Percentiles rank a stretch among this genome's conserved stretches.
These are phyloP conservation scores for Aleiodes testaceus DNA, from an alignment of 2,888 invertebrate genomes.

Conservation along the genomic window DNA sequence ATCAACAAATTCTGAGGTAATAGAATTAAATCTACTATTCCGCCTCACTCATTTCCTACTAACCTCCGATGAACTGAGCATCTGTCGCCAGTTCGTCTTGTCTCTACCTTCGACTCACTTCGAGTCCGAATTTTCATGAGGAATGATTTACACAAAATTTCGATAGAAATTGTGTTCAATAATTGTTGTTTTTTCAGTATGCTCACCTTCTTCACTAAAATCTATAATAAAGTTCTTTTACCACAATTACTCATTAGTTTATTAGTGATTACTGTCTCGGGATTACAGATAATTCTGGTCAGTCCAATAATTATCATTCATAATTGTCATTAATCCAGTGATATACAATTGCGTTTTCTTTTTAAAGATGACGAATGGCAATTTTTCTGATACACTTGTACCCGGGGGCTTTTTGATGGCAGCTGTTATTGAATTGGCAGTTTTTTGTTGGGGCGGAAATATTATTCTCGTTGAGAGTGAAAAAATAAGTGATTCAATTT, in stretches of 20 bases:
- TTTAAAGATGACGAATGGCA: too few relatives aligned
- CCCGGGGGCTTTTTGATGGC: not conserved
- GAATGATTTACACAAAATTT: too few relatives aligned
- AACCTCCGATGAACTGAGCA: too few relatives aligned
- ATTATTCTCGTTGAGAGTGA: slow-evolving; percentile 4
- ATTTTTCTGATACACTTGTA: not conserved
- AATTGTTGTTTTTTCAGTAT: not conserved
- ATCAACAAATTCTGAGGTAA: slow-evolving; percentile 15
- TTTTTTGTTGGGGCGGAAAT: slow-evolving; percentile 18
- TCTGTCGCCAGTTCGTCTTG: too few relatives aligned
- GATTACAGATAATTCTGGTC: slow-evolving; percentile 10
- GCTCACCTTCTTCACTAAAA: not conserved
- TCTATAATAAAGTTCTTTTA: not conserved
- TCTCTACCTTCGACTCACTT: too few relatives aligned
- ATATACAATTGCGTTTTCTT: too few relatives aligned
- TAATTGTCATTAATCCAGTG: too few relatives aligned
- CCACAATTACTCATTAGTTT: slow-evolving; percentile 15
- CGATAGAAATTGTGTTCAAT: too few relatives aligned
- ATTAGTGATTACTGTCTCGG: not conserved
- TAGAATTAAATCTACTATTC: too few relatives aligned
- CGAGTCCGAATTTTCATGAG: too few relatives aligned
- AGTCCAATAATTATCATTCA: not conserved
- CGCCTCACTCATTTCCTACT: too few relatives aligned
- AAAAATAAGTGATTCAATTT: not conserved
- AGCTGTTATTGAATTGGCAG: not conserved